These are phyloP conservation scores for Aurelia coerulea DNA, from an alignment of 30 jellyfish, hydroid and myxozoan species.

Conservation along the genomic window DNA sequence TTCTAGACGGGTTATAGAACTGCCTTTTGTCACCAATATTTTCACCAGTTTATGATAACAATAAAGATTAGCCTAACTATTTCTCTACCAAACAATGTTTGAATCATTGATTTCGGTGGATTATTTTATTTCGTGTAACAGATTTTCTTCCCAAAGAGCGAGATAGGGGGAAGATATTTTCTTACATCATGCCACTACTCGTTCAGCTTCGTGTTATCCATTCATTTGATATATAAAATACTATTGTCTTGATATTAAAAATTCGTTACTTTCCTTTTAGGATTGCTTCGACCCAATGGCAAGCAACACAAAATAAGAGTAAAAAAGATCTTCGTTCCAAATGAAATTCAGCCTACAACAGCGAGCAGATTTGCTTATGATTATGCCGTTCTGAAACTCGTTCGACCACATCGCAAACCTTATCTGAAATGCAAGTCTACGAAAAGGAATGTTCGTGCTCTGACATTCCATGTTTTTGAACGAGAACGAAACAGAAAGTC, in stretches of 20 bases:
- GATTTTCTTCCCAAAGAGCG: no score
- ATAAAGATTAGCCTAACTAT: no score
- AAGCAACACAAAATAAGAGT: constrained; percentile 67
- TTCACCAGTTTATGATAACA: no score
- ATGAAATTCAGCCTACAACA: constrained; percentile 39
- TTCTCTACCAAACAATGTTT: no score
- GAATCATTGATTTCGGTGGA: no score
- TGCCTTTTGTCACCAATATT: no score
- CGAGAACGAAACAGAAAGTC: constrained; percentile 4
- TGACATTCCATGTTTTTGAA: constrained; percentile 38
- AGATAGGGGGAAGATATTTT: no score
- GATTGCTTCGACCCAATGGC: constrained; percentile 62
- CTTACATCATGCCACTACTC: no score
- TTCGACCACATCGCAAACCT: constrained; percentile 59
- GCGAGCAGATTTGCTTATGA: constrained; percentile 52
- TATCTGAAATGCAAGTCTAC: constrained; percentile 36
- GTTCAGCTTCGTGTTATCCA: no score
- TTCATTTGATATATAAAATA: not conserved
- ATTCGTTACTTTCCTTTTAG: constrained; percentile 7
- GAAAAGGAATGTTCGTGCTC: constrained; percentile 6
- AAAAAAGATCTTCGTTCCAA: constrained; percentile 45
- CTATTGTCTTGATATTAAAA: no score
- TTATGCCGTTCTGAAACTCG: constrained; percentile 58
- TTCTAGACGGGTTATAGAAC: no score
- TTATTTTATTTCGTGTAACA: no score